Conservation (phyloP, 2,113 vertebrate genomes). For the Formicarius rufipectus region DNA sequence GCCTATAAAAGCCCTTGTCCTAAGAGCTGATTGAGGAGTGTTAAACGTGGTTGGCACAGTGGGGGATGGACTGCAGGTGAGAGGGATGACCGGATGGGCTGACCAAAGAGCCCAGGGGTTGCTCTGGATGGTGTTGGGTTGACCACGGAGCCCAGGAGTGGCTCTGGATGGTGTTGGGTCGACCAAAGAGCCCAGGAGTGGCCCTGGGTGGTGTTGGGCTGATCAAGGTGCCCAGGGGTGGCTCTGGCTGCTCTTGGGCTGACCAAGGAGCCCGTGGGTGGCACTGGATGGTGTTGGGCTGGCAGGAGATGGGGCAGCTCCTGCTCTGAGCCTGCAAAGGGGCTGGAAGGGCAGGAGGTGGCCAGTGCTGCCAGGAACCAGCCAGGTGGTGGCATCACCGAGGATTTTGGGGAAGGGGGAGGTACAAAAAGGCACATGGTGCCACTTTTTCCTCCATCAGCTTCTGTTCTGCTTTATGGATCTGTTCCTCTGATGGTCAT, state of each 20-base stretch:
- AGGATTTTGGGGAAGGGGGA: no score
- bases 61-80: not conserved
- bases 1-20: not conserved
- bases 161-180: no score
- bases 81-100: not conserved
- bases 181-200: no score
- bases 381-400: not conserved
- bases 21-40: not conserved
- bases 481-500: not conserved
- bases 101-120: not conserved
- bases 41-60: not conserved
- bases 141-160: no score
- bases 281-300: fast-evolving
- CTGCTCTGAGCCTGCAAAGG: not conserved
- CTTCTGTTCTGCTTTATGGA: not conserved
- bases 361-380: no score
- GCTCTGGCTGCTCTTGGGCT: no score
- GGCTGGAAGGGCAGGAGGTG: not conserved
- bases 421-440: not conserved
- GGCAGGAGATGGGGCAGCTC: not conserved
- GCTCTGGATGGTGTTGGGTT: no score
- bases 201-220: no score
- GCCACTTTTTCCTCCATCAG: not conserved
- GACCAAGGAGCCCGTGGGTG: no score
- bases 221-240: no score